Percentiles rank a stretch among this genome's conserved stretches.
Evolutionary conservation across 2,888 invertebrate genomes (phyloP).

Genomic region (Andrena fulva): DNA sequence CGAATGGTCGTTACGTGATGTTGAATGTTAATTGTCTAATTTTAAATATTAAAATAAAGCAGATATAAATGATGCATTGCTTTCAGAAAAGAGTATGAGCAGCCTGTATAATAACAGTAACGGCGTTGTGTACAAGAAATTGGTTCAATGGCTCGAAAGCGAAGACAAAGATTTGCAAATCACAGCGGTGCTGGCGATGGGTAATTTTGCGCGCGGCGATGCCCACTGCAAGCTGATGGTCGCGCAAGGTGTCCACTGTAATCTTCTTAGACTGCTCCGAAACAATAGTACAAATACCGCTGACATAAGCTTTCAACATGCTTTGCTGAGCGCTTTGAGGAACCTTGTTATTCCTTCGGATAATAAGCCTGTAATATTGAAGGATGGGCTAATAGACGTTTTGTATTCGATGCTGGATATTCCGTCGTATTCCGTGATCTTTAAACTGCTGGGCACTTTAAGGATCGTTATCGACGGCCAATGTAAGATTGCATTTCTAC

Average conservation of each 20-base stretch:
- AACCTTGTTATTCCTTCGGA: constrained; percentile 90
- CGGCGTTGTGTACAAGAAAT: constrained; percentile 90
- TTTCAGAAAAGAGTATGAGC: constrained; percentile 94
- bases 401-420: constrained; percentile 90
- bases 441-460: constrained; percentile 93
- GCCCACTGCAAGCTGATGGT: constrained; percentile 94
- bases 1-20: too few species aligned
- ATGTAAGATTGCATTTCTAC: constrained; percentile 85
- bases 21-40: too few species aligned
- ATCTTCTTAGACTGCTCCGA: constrained; percentile 85
- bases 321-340: constrained; percentile 91
- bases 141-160: constrained; percentile 92
- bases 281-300: constrained; percentile 72
- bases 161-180: constrained; percentile 91
- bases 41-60: not conserved
- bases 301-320: constrained; percentile 88
- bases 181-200: constrained; percentile 94
- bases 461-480: constrained; percentile 95
- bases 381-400: constrained; percentile 90
- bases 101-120: constrained; percentile 91
- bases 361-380: constrained; percentile 91
- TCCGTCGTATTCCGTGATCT: constrained; percentile 92
- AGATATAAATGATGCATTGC: not conserved
- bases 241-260: constrained; percentile 90
- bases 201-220: constrained; percentile 96